phyloP scores from a whole-genome alignment of 2,797 vertebrate species.

The Picus viridis region DNA sequence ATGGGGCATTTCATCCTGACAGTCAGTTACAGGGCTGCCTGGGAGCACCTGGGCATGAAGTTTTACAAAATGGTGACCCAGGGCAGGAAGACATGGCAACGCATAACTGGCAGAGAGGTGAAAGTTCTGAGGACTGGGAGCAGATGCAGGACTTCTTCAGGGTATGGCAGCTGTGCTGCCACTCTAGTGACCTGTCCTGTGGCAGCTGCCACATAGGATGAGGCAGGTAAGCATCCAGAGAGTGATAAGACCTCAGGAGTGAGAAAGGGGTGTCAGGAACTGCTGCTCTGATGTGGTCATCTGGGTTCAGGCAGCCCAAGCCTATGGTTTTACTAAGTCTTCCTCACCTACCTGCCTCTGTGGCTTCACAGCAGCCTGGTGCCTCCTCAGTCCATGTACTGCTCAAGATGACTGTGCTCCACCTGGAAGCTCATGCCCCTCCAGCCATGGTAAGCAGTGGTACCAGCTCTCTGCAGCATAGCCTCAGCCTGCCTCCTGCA shows the following conservation, averaged over 20 bases:
- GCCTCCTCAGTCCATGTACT: accelerated
- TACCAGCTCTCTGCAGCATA: neutral
- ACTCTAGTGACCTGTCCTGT: accelerated
- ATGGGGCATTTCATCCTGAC: neutral
- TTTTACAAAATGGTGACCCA: neutral
- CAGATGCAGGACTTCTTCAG: accelerated
- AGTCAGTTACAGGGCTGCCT: neutral
- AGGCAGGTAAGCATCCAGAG: neutral
- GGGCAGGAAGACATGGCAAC: neutral
- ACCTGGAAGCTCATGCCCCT: neutral
- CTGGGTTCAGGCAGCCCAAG: too few relatives aligned
- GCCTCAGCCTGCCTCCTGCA: neutral
- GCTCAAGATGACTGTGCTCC: neutral
- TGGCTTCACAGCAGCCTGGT: neutral
- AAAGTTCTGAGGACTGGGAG: neutral
- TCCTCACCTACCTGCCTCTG: accelerated
- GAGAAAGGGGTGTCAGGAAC: neutral
- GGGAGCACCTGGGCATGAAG: too few relatives aligned
- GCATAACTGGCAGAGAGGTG: too few relatives aligned
- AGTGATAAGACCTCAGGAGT: accelerated
- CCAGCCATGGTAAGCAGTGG: neutral
- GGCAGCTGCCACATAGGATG: accelerated
- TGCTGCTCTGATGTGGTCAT: too few relatives aligned
- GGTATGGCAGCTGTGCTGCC: too few relatives aligned
- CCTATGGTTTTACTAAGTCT: accelerated